These are phyloP conservation scores for Leptobrachium leishanense DNA, from an alignment of 2,113 vertebrate species.

Conservation along the genomic window DNA sequence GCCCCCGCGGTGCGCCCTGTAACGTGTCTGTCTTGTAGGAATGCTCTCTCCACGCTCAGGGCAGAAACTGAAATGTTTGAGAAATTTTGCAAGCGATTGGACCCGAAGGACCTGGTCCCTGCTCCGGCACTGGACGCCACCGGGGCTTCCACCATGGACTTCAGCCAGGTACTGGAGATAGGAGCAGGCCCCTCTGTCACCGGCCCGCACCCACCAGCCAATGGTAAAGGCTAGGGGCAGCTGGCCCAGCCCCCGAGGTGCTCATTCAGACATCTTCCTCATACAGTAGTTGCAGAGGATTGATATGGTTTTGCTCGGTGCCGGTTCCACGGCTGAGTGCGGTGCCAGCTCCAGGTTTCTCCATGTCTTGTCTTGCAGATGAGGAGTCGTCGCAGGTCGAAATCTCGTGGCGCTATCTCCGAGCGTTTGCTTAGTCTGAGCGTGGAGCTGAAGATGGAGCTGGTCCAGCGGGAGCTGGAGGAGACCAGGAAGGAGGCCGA, in stretches of 20 bases:
- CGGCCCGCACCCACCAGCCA: too few species aligned
- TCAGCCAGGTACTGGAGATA: constrained; percentile 52
- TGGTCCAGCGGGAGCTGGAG: constrained; percentile 65
- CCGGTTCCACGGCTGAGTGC: too few species aligned
- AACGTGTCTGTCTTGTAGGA: constrained; percentile 54
- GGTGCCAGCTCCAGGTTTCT: too few species aligned
- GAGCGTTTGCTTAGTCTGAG: constrained; percentile 58
- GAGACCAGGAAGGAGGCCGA: constrained; percentile 60
- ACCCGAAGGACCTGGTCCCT: constrained; percentile 39
- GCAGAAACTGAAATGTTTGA: constrained; percentile 69
- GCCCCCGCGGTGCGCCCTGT: not conserved
- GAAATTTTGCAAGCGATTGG: constrained; percentile 63
- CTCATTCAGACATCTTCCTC: too few species aligned
- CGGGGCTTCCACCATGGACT: constrained; percentile 6
- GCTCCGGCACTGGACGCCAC: constrained; percentile 9
- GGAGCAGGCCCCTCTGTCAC: too few species aligned
- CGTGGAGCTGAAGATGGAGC: constrained; percentile 67
- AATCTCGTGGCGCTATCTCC: not conserved
- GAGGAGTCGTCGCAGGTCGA: constrained; percentile 57
- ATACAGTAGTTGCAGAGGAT: too few species aligned
- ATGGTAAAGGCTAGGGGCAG: too few species aligned
- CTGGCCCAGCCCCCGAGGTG: too few species aligned
- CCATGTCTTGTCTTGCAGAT: constrained; percentile 1
- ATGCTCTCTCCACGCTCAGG: constrained; percentile 59
- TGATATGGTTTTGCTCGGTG: too few species aligned